These are phyloP conservation scores for Musca domestica DNA, from an alignment of 1,140 invertebrate genomes.

Conservation along the genomic window DNA sequence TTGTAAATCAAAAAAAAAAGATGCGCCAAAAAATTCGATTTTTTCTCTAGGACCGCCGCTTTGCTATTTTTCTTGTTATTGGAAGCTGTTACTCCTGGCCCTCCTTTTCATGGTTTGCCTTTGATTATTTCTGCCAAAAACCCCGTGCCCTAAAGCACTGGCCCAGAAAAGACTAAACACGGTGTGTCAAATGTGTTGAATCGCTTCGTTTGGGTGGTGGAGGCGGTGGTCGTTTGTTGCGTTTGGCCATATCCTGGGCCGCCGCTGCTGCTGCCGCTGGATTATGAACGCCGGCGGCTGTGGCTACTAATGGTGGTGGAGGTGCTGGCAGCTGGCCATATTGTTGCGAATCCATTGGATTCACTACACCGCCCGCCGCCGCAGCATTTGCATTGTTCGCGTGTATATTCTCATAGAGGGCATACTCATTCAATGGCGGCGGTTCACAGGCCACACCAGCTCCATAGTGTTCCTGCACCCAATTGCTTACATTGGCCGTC, in stretches of 20 bases:
- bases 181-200: conserved; percentile 67
- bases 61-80: not conserved
- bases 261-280: conserved; percentile 23
- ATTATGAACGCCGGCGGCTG: conserved; percentile 26
- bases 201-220: conserved; percentile 77
- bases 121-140: not conserved
- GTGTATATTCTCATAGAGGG: conserved; percentile 53
- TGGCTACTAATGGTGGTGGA: not conserved
- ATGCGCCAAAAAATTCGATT: not conserved
- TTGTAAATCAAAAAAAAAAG: not conserved
- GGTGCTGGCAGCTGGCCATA: not conserved
- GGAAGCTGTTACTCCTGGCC: no score
- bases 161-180: conserved; percentile 36
- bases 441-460: conserved; percentile 30
- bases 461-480: conserved; percentile 87
- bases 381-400: conserved; percentile 34
- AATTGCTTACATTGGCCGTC: conserved; percentile 81
- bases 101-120: no score
- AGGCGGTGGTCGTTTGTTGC: conserved; percentile 68
- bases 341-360: conserved; percentile 19
- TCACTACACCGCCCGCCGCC: conserved; percentile 21
- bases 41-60: not conserved
- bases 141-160: not conserved
- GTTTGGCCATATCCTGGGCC: conserved; percentile 34
- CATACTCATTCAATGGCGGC: conserved; percentile 36